These are phyloP conservation scores for Babylonia areolata DNA, from an alignment of 1,140 invertebrate genomes.

Conservation along the genomic window DNA sequence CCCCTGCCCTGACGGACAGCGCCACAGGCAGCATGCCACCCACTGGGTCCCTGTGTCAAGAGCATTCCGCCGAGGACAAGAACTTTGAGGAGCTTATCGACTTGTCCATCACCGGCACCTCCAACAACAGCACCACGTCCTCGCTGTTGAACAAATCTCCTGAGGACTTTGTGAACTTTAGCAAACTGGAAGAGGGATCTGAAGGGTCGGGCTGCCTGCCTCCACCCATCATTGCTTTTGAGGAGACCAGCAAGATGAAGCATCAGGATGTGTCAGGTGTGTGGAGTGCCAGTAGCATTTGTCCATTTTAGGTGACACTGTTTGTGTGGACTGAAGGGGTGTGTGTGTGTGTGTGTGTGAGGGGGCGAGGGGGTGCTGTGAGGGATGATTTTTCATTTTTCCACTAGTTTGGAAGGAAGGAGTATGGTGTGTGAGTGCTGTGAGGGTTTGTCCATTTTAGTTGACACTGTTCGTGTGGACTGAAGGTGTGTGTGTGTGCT, in stretches of 20 bases:
- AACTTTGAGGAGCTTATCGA: conserved; percentile 69
- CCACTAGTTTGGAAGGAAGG: too few species aligned
- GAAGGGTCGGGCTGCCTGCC: conserved; percentile 45
- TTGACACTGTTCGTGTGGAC: too few species aligned
- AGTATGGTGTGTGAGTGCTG: neutral
- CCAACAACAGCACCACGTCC: conserved; percentile 41
- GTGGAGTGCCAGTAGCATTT: neutral
- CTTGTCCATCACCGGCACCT: conserved; percentile 52
- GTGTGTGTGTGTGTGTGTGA: neutral
- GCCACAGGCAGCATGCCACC: conserved; percentile 41
- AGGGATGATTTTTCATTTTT: too few species aligned
- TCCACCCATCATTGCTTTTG: conserved; percentile 67
- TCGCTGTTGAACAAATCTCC: conserved; percentile 43
- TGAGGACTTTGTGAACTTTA: conserved; percentile 63
- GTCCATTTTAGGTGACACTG: too few species aligned
- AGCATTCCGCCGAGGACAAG: conserved; percentile 24
- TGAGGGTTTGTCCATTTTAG: neutral
- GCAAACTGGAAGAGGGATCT: conserved; percentile 53
- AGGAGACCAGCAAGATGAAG: conserved; percentile 61
- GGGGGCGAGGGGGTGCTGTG: neutral
- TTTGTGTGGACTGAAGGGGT: too few species aligned
- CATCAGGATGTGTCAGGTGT: conserved; percentile 69
- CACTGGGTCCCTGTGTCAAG: conserved; percentile 30
- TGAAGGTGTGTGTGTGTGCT: neutral
- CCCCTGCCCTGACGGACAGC: conserved; percentile 50